Evolutionary conservation across 2,797 vertebrate genomes (phyloP), one percentile per base, ranked within the genome.

Genomic region (Catharus ustulatus): DNA sequence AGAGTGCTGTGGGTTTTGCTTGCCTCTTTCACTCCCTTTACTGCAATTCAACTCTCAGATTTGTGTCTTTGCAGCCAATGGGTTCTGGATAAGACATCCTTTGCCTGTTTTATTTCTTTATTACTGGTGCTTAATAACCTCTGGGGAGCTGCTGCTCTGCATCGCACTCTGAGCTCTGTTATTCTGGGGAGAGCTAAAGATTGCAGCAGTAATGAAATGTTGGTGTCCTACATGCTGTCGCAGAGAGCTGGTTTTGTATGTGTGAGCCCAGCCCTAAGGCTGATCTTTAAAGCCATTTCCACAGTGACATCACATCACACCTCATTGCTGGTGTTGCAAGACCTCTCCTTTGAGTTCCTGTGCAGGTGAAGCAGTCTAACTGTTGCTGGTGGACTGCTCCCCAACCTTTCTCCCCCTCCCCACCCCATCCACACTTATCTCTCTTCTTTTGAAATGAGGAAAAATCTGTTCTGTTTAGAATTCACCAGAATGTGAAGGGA

Each of bases 41-140:
- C 58, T 84, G 76, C 85, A 92, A 92, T 89, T 91, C 69, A 86
- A 46, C 12, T 26, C 73, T 94, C 26, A 52, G 48, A 89, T 80
- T 80, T 93, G 46, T 78, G 84, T 80, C 58, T 91, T 83, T 87
- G 42, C 62, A 87, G 92, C 82, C 87, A 92, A 75, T 83, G 92
- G 26, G n/a, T 74, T 93, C 84, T 94, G 81, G 72, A 87, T 74
- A 77, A 87, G 78, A 77, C 58, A 77, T 94, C 81, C 54, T 89
- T 85, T 85, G 68, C 61, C 21, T 4, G 84, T 73, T 93, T 89
- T 88, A 62, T 94, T 95, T 92, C 87, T 94, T 89, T 87, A 69
- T 57, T 96, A 75, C 89, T 81, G 43, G 40, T 87, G 69, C 68
- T 73, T 75, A 84, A 63, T 69, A 75, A 4, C 62, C 81, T 80